Evolutionary conservation across 2,797 vertebrate species (phyloP), one percentile per base, ranked within the genome.

Genomic region (Anguilla megastoma): DNA sequence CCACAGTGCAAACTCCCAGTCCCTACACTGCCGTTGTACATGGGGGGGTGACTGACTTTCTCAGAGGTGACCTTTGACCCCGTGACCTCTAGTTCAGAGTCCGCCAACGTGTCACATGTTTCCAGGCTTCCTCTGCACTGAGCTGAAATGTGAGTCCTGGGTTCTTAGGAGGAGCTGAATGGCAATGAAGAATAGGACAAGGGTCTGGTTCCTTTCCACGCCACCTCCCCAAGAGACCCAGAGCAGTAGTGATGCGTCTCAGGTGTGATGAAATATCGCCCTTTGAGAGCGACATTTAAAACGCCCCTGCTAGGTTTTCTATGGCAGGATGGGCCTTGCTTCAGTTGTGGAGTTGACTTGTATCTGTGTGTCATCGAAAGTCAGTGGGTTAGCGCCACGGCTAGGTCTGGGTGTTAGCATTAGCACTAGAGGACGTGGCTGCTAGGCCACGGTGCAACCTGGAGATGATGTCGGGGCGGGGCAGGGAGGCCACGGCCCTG

Each of bases 361-460:
- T 58, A 36, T 21, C 30, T 18, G 52, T 3, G 2, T 33, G 27
- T 85, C 9, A 21, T 60, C 63, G 60, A 41, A 2, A 54, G 85
- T n/a, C 58, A 87, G 79, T 80, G 79, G 76, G 30, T 48, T 33
- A 50, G 71, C 30, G 1, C 76, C 74, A 50, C n/a, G 69, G 69
- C 41, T 48, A 50, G 79, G 21, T 50, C 79, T 9, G 14, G 74
- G 24, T 30, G 3, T 79, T 45, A 41, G 74, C 74, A 79, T 76
- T 76, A 76, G 71, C 27, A 5, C 4, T 1, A 36, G 33, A 41
- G 14, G 33, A 27, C 45, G 10, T 50, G 48, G 86, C 90, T 85
- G 90, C 85, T 86, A 94, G 91, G 8, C 92, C 92, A 86, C 63
- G 87, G 89, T 94, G 93, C 91, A 95, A 94, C 90, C 89, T 90